Percentiles rank a stretch among this genome's conserved stretches.
Conservation (phyloP, 2,888 invertebrate genomes). For the Troides oblongomaculatus region DNA sequence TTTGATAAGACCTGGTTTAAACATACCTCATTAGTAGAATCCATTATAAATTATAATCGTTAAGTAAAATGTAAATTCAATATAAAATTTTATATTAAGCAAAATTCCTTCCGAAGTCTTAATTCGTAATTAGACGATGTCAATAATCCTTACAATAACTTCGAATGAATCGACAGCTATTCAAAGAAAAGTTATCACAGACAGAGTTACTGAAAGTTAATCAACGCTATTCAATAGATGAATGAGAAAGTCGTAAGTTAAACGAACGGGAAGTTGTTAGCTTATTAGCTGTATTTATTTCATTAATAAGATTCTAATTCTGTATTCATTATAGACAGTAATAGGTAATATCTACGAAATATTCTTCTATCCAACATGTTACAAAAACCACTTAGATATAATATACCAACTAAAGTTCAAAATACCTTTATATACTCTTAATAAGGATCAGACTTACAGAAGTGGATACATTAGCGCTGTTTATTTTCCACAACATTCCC, state of each 20-base stretch:
- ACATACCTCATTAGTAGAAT: too few relatives aligned
- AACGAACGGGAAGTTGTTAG: constrained; percentile 8
- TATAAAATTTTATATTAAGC: not conserved
- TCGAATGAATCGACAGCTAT: constrained; percentile 11
- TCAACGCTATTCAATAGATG: constrained; percentile 20
- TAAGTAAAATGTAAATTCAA: too few relatives aligned
- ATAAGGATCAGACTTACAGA: too few relatives aligned
- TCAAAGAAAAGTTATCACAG: constrained; percentile 4
- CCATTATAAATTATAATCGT: too few relatives aligned
- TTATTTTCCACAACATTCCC: too few relatives aligned
- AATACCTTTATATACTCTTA: too few relatives aligned
- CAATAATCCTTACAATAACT: constrained; percentile 21
- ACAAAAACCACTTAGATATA: too few relatives aligned
- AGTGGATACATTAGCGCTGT: too few relatives aligned
- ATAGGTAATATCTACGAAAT: not conserved
- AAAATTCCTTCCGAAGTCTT: constrained; percentile 6
- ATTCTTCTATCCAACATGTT: too few relatives aligned
- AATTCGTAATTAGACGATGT: not conserved
- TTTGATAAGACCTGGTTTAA: too few relatives aligned
- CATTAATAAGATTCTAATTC: too few relatives aligned
- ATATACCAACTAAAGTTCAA: too few relatives aligned
- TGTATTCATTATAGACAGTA: not conserved
- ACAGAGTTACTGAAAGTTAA: constrained; percentile 18
- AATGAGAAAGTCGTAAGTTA: constrained; percentile 24
- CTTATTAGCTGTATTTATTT: constrained; percentile 18